Evolutionary conservation across 2,888 invertebrate genomes (phyloP).

Genomic region (Pomacea canaliculata): DNA sequence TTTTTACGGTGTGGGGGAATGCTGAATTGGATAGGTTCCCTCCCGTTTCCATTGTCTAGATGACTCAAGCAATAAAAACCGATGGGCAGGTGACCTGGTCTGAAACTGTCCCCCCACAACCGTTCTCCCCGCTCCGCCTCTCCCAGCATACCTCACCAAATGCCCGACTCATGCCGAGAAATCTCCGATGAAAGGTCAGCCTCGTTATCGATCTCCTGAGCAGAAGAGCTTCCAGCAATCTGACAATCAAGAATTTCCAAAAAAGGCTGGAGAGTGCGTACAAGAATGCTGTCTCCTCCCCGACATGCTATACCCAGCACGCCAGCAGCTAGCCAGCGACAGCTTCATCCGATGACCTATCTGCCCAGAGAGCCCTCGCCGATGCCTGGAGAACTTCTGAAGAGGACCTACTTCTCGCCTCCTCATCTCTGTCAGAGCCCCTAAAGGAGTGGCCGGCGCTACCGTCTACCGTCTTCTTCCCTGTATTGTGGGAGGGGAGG

Average conservation of each 20-base stretch:
- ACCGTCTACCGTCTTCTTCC: too few relatives aligned
- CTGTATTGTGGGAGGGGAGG: too few relatives aligned
- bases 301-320: neutral
- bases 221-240: constrained; percentile 13
- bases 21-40: too few relatives aligned
- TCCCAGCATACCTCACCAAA: neutral
- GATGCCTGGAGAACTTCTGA: neutral
- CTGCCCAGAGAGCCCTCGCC: constrained; percentile 2
- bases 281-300: too few relatives aligned
- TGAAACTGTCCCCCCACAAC: too few relatives aligned
- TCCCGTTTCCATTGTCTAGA: too few relatives aligned
- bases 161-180: neutral
- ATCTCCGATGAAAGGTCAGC: constrained; percentile 1
- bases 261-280: neutral
- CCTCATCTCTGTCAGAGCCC: neutral
- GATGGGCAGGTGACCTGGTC: too few relatives aligned
- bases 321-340: neutral
- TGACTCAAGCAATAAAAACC: too few relatives aligned
- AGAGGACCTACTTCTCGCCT: neutral
- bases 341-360: constrained; percentile 10
- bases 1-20: too few relatives aligned
- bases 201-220: constrained; percentile 8
- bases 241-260: neutral
- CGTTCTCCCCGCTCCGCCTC: neutral
- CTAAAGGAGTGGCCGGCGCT: neutral